Percentiles rank a stretch among this genome's conserved stretches.
phyloP scores from a whole-genome alignment of 2,113 vertebrate species.

The Fulica atra region DNA sequence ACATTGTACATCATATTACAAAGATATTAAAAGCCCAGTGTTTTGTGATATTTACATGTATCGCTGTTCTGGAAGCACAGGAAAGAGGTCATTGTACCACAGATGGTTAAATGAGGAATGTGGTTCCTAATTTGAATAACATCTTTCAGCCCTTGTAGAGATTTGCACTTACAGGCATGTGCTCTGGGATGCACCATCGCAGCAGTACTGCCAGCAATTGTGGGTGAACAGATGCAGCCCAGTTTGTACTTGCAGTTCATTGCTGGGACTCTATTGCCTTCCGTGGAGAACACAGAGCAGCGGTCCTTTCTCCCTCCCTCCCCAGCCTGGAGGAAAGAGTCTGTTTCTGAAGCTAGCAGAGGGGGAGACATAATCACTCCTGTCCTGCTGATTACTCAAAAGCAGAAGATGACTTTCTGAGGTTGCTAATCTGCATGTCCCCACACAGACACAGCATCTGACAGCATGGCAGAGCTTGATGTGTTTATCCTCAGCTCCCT shows the following conservation, averaged over 20 bases:
- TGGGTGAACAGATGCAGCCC: background rate
- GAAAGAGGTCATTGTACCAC: background rate
- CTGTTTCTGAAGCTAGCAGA: background rate
- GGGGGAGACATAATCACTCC: background rate
- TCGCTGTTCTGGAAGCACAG: background rate
- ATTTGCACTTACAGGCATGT: background rate
- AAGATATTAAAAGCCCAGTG: background rate
- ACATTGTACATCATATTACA: background rate
- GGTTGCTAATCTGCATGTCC: background rate
- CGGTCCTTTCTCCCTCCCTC: background rate
- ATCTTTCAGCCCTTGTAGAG: background rate
- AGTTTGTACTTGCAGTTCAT: background rate
- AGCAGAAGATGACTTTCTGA: background rate
- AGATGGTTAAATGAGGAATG: background rate
- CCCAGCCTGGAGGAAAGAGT: background rate
- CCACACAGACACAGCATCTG: background rate
- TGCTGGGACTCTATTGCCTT: background rate
- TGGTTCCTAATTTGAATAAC: background rate
- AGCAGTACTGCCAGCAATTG: background rate
- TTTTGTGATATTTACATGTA: background rate
- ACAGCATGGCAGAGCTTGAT: background rate
- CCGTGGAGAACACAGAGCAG: background rate
- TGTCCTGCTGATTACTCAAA: background rate
- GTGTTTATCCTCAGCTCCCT: slow-evolving; percentile 16
- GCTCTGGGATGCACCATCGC: background rate